A percentile compares a stretch with the other conserved stretches of the same genome.
These are phyloP conservation scores for Athalia rosae DNA, from an alignment of 2,888 invertebrate species.

Conservation along the genomic window DNA sequence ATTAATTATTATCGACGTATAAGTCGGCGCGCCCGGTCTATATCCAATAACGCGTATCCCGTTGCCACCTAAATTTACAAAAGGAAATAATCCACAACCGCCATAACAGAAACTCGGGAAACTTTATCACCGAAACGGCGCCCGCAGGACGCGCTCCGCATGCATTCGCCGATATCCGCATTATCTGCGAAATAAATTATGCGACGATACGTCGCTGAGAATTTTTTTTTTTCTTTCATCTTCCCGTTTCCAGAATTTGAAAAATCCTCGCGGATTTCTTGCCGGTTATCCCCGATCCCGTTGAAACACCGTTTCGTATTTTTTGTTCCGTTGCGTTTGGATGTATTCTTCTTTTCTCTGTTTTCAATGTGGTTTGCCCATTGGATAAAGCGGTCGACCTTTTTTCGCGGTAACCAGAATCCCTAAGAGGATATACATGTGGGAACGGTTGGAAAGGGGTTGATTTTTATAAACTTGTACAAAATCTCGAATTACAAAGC, in stretches of 20 bases:
- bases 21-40: background rate
- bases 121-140: too few relatives aligned
- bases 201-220: background rate
- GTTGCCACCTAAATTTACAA: background rate
- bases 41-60: too few relatives aligned
- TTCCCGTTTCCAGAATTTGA: too few relatives aligned
- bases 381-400: constrained; percentile 30
- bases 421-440: constrained; percentile 1
- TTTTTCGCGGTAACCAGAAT: background rate
- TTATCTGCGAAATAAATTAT: too few relatives aligned
- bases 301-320: background rate
- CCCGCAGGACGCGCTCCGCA: background rate
- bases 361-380: background rate
- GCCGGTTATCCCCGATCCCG: too few relatives aligned
- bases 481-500: constrained; percentile 27
- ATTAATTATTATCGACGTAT: constrained; percentile 36
- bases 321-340: background rate
- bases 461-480: constrained; percentile 20
- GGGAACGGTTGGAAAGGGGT: background rate
- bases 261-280: too few relatives aligned
- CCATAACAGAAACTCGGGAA: too few relatives aligned
- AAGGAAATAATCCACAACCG: background rate
- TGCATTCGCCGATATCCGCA: too few relatives aligned
- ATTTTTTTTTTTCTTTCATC: background rate
- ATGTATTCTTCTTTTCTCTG: background rate